Base-by-base conservation (phyloP, 37 sponge, comb jelly and placozoan genomes). In the Mnemiopsis leidyi region DNA sequence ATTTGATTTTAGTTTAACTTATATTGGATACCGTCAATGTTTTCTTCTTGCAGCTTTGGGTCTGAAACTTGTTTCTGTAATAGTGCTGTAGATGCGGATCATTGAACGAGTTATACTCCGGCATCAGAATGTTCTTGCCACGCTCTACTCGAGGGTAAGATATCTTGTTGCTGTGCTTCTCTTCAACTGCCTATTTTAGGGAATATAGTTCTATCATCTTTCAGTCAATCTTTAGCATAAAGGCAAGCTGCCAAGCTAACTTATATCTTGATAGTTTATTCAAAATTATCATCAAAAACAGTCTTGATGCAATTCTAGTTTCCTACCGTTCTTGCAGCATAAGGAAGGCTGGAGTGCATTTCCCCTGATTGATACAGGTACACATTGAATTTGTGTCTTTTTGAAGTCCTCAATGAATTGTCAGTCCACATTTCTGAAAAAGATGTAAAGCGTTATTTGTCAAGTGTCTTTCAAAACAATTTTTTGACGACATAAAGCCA, bases 71-170 rank as follows among this genome's bases (percentile, higher is more conserved):
- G 37, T 38, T 83, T 69, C 76, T 69, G 92, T 94, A 96, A 94
- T 95, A 96, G 75, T 93, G 93, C 69, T 92, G 32, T 13, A 96
- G 93, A 90, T 96, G 96, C 0, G 96, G 96, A 76, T 96, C 96
- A 20, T 77, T 82, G 35, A 95, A 92, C 9, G 96, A 93, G 69
- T 76, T 94, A 75, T 96, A 96, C 31, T 39, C 90, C 25, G 90
- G 90, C 90, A 85, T 85, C 26, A 85, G 39, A 3, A 28, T 37
- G 1, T 85, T 35, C 36, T 85, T 85, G 7, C 36, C 36, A 23
- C 75, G 25, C 30, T 71, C 30, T 85, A 85, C 90, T 13, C 40
- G 18, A 2, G 90, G 90, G 30, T 85, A 85, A 25, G 61, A 35
- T 39, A 39, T 5, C 36, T 33, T 85, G 24, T 39, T 40, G 28